Evolutionary conservation across 2,888 invertebrate genomes (phyloP), one percentile per base, ranked within the genome.

Genomic region (Epsilonema sp.): DNA sequence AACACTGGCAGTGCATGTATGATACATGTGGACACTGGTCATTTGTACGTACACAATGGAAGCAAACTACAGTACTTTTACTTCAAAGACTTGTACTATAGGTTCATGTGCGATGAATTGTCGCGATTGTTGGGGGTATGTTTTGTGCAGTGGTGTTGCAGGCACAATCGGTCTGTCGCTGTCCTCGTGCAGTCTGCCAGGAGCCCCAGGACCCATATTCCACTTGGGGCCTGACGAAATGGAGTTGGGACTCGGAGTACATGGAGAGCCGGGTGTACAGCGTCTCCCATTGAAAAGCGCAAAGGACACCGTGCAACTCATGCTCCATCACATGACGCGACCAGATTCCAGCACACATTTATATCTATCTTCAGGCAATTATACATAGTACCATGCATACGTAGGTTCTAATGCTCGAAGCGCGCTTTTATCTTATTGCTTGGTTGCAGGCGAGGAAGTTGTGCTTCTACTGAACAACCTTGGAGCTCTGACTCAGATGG

Each of bases 381-480:
- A n/a, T n/a, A n/a, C n/a, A n/a, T n/a, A n/a, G n/a, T n/a, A n/a
- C n/a, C n/a, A n/a, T n/a, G n/a, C n/a, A 48, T 26, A 47, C 20
- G 36, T 31, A 45, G 8, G 46, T 47, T 21, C n/a, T 48, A 11
- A 45, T 45, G n/a, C 19, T 20, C 19, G 2, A 47, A 37, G n/a
- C n/a, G n/a, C n/a, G n/a, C n/a, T n/a, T n/a, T n/a, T n/a, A n/a
- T n/a, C n/a, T n/a, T n/a, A n/a, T n/a, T n/a, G n/a, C n/a, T 31
- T 31, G 19, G 41, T 23, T 26, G 13, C 38, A 40, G 51, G 51
- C 5, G 54, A 61, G n/a, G 26, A 63, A 45, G 75, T 81, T 1
- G 78, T 75, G 0, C 71, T 78, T 8, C 70, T 83, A 56, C 65
- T 86, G 3, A 82, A 83, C 67, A 86, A 85, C 64, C 70, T 82